phyloP scores from a whole-genome alignment of 2,797 vertebrate genomes.

The Schizothorax lantsangensis region DNA sequence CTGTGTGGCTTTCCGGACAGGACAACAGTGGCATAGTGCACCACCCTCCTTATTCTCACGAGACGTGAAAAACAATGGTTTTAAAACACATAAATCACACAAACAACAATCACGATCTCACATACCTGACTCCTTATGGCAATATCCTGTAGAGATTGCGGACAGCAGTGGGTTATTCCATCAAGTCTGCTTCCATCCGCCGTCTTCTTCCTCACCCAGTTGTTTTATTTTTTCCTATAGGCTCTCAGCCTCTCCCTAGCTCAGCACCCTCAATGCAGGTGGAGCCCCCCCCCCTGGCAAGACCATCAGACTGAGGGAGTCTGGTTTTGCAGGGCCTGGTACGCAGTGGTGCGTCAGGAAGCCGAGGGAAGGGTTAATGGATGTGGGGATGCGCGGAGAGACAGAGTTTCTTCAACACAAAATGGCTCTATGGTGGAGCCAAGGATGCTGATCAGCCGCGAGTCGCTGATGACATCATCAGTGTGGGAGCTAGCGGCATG shows the following conservation, averaged over 20 bases:
- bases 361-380: conserved; percentile 41
- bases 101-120: background rate
- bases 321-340: conserved; percentile 59
- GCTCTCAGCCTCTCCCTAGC: conserved; percentile 63
- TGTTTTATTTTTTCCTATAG: conserved; percentile 45
- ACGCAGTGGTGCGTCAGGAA: conserved; percentile 57
- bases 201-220: conserved; percentile 53
- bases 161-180: conserved; percentile 56
- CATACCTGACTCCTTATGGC: conserved; percentile 50
- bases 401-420: conserved; percentile 63
- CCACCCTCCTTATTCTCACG: conserved; percentile 12
- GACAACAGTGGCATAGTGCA: conserved; percentile 9
- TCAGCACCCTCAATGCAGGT: conserved; percentile 72
- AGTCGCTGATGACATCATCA: conserved; percentile 77
- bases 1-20: background rate
- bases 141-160: conserved; percentile 43
- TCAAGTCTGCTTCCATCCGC: conserved; percentile 43
- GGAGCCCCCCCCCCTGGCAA: conserved; percentile 68
- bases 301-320: conserved; percentile 45
- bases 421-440: conserved; percentile 75
- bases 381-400: conserved; percentile 25
- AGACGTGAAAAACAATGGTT: conserved; percentile 5
- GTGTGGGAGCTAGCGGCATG: conserved; percentile 55
- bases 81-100: background rate
- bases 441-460: conserved; percentile 74